Base-by-base conservation (phyloP, 2,113 vertebrate species). In the Phylloscopus whistleri region DNA sequence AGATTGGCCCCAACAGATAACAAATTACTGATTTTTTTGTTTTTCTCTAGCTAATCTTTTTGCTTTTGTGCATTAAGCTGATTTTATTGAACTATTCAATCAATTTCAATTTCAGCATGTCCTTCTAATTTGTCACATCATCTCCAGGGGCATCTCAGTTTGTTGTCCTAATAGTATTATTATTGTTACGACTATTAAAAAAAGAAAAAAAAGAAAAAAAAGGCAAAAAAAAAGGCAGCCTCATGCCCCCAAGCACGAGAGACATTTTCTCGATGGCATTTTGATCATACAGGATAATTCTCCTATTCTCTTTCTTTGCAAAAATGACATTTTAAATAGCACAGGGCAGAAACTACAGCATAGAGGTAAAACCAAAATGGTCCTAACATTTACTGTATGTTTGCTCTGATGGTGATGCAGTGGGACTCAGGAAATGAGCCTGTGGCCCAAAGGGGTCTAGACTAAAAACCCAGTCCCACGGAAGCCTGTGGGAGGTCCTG, bases 61-160 rank as follows among this genome's bases (percentile, higher is more conserved):
- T 94, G 81, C 68, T 96, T 95, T 87, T 90, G 79, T 84, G 69
- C 82, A 91, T 96, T 97, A 96, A 94, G 93, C 62, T 94, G 92
- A 96, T 94, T 97, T 95, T 96, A 96, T 97, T 97, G 96, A 96
- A 93, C 96, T 95, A 94, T 74, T 96, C 91, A 96, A 96, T 96
- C 96, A 96, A 97, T 96, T 97, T 91, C 89, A 94, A 96, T 97
- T 97, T 89, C 94, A 94, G 64, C 78, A 84, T 84, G 87, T 92
- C 96, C 89, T 93, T 96, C 83, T 70, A 91, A 96, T 97, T 97
- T 94, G 95, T 96, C 96, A 94, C 96, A 94, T 51, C 81, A 73
- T 95, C 95, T 96, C 96, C 90, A 90, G 92, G 55, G 94, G 93
- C 95, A 94, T 88, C 78, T 78, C 60, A 53, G 87, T 84, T 96